Conservation (phyloP, 2,888 invertebrate species). For the Apotomis capreana region DNA sequence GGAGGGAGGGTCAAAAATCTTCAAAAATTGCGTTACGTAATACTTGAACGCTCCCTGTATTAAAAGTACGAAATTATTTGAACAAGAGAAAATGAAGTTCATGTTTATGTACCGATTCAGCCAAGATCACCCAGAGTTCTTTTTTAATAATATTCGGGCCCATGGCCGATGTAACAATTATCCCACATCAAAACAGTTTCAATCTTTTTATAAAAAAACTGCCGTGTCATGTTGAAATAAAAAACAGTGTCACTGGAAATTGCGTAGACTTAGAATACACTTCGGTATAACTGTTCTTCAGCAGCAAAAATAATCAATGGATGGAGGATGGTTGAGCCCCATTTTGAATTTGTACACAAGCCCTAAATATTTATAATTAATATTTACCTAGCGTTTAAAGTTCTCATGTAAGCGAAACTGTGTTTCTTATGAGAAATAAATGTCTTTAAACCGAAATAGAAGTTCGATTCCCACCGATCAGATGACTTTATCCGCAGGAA, state of each 20-base stretch:
- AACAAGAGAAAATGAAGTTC: neutral
- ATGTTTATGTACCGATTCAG: neutral
- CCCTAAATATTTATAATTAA: no score
- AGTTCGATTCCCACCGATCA: no score
- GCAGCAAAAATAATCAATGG: neutral
- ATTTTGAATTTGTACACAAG: no score
- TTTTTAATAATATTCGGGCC: neutral
- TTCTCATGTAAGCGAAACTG: no score
- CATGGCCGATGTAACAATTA: neutral
- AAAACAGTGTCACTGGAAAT: neutral
- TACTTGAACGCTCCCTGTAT: no score
- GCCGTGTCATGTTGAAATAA: neutral
- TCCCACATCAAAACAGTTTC: neutral
- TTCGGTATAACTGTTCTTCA: neutral
- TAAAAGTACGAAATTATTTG: neutral
- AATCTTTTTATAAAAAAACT: conserved; percentile 6
- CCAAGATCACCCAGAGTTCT: neutral
- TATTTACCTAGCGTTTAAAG: no score
- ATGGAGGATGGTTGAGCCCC: no score
- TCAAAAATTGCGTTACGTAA: no score
- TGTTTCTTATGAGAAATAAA: no score
- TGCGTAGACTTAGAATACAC: neutral
- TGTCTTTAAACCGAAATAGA: no score
- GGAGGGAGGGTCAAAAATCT: no score
- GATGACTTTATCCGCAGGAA: no score